These are phyloP conservation scores for Diadophis punctatus DNA, from an alignment of 2,113 vertebrate genomes.

Conservation along the genomic window DNA sequence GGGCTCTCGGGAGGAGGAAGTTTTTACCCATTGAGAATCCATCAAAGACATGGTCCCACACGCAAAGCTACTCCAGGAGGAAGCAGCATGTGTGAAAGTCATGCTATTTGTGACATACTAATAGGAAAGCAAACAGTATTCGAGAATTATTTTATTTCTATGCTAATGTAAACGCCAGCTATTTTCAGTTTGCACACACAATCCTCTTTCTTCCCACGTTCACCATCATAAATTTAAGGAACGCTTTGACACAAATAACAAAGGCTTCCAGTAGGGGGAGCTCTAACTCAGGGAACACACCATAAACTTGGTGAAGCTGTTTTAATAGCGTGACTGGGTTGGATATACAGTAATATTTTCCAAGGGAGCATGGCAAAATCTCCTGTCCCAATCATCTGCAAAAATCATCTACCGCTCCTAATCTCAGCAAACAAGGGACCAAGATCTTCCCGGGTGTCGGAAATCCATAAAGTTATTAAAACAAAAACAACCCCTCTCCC, in stretches of 20 bases:
- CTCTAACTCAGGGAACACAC: constrained; percentile 68
- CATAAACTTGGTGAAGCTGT: background rate
- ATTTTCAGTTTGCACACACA: background rate
- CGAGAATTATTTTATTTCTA: background rate
- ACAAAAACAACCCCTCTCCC: background rate
- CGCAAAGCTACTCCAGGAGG: background rate
- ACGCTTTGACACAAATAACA: background rate
- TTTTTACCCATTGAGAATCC: background rate
- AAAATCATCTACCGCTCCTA: constrained; percentile 82
- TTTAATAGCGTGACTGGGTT: constrained; percentile 76
- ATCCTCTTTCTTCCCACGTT: background rate
- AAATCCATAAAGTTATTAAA: background rate
- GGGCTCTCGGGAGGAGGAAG: no score
- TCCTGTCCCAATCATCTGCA: constrained; percentile 80
- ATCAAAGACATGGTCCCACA: background rate
- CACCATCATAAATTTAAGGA: background rate
- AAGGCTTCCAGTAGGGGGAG: constrained; percentile 70
- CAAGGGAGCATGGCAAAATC: constrained; percentile 77
- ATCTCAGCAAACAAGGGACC: constrained; percentile 80
- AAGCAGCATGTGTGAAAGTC: background rate
- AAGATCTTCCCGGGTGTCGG: constrained; percentile 81
- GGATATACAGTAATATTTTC: constrained; percentile 75
- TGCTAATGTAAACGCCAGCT: background rate
- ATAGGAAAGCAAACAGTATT: background rate
- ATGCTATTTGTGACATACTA: background rate